Evolutionary conservation across 2,113 vertebrate species (phyloP).

Genomic region (Corythaeola cristata): DNA sequence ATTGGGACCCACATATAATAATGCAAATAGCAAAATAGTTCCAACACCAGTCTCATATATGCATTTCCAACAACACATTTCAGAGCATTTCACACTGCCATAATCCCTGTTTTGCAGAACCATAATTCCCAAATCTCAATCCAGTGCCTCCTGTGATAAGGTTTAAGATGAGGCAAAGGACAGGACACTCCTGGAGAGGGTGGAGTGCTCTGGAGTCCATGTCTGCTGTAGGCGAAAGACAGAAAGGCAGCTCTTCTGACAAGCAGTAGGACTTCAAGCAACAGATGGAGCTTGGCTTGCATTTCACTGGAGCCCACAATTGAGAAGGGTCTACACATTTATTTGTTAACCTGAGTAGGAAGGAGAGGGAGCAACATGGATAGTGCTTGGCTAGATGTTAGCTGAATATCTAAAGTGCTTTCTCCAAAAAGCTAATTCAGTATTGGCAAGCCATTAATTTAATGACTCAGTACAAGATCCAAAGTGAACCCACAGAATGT

Average conservation of each 20-base stretch:
- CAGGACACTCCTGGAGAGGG: neutral
- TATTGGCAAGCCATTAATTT: neutral
- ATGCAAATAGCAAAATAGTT: neutral
- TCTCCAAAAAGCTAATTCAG: neutral
- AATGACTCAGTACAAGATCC: neutral
- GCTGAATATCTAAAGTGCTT: neutral
- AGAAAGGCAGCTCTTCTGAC: neutral
- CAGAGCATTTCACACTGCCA: neutral
- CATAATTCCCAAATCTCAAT: neutral
- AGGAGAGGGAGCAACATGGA: neutral
- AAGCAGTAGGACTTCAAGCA: neutral
- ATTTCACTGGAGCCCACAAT: neutral
- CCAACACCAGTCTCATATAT: rapidly evolving
- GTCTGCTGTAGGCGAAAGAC: neutral
- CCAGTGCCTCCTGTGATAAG: neutral
- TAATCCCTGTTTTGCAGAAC: neutral
- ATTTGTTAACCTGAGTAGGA: neutral
- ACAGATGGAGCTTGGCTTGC: neutral
- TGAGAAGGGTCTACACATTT: neutral
- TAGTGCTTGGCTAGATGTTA: neutral
- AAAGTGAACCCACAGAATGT: neutral
- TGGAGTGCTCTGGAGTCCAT: neutral
- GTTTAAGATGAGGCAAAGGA: neutral
- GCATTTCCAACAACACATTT: neutral
- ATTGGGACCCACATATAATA: neutral